A percentile compares a stretch with the other conserved stretches of the same genome.
phyloP scores from a whole-genome alignment of 2,888 invertebrate genomes.

The Epicampocera succincta region DNA sequence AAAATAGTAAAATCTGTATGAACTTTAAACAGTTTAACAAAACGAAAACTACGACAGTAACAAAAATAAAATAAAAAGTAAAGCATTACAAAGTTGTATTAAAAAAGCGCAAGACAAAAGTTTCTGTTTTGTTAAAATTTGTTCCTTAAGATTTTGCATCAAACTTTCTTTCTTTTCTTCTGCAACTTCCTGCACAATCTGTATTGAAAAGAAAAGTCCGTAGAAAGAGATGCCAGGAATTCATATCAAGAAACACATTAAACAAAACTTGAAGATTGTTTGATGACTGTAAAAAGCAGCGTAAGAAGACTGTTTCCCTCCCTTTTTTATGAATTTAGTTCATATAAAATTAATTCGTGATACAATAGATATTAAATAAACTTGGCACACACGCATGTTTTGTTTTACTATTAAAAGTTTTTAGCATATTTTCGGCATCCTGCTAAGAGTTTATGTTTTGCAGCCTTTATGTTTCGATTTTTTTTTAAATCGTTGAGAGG shows the following conservation, averaged over 20 bases:
- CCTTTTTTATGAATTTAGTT: too few species aligned
- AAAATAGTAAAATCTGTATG: conserved; percentile 20
- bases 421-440: too few species aligned
- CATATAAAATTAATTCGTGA: conserved; percentile 5
- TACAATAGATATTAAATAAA: conserved; percentile 23
- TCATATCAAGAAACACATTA: conserved; percentile 20
- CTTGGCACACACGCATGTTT: conserved; percentile 1
- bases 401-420: background rate
- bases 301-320: background rate
- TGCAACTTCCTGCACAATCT: background rate
- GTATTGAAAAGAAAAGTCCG: background rate
- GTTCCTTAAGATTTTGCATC: conserved; percentile 27
- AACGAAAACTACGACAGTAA: background rate
- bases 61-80: too few species aligned
- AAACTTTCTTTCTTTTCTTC: conserved; percentile 25
- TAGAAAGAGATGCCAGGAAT: conserved; percentile 11
- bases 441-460: background rate
- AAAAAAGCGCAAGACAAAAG: conserved; percentile 21
- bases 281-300: conserved; percentile 10
- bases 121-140: conserved; percentile 18
- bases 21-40: conserved; percentile 40
- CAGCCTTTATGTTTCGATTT: background rate
- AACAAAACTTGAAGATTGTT: conserved; percentile 27
- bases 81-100: background rate
- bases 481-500: too few species aligned